Percentiles rank a stretch among this genome's conserved stretches.
These are phyloP conservation scores for Cabera pusaria DNA, from an alignment of 2,888 invertebrate genomes.

Conservation along the genomic window DNA sequence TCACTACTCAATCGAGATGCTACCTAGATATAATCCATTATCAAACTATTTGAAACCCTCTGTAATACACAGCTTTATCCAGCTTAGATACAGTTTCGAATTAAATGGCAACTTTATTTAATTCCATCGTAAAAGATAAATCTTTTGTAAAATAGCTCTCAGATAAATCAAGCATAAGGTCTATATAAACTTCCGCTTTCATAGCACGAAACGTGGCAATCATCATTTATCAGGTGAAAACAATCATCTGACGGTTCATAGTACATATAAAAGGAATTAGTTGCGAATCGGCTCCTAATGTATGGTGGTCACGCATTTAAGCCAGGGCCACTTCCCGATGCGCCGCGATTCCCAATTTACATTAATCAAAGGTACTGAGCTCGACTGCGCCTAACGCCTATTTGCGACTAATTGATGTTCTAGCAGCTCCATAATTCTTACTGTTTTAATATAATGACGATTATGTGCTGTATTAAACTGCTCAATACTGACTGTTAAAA, in stretches of 20 bases:
- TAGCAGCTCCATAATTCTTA: slow-evolving; percentile 19
- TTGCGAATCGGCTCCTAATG: slow-evolving; percentile 27
- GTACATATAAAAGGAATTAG: slow-evolving; percentile 25
- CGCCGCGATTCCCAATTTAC: slow-evolving; percentile 54
- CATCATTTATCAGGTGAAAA: slow-evolving; percentile 24
- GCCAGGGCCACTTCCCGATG: slow-evolving; percentile 39
- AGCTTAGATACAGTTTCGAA: too few relatives aligned
- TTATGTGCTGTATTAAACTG: too few relatives aligned
- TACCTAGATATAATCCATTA: too few relatives aligned
- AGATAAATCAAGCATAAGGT: too few relatives aligned
- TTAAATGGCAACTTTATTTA: too few relatives aligned
- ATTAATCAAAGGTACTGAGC: slow-evolving; percentile 58
- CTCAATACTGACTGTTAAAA: too few relatives aligned
- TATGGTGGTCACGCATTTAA: slow-evolving; percentile 40
- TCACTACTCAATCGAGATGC: too few relatives aligned
- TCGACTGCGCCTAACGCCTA: slow-evolving; percentile 45
- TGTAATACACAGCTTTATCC: too few relatives aligned
- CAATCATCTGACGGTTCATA: slow-evolving; percentile 17
- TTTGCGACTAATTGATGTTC: slow-evolving; percentile 46
- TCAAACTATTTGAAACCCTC: too few relatives aligned
- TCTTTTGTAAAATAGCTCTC: too few relatives aligned
- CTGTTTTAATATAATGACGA: slow-evolving; percentile 13
- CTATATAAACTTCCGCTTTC: too few relatives aligned
- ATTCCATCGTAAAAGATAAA: too few relatives aligned
- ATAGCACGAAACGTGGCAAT: slow-evolving; percentile 13